Conservation (phyloP, 2,888 invertebrate genomes). For the Pasiphila rectangulata region DNA sequence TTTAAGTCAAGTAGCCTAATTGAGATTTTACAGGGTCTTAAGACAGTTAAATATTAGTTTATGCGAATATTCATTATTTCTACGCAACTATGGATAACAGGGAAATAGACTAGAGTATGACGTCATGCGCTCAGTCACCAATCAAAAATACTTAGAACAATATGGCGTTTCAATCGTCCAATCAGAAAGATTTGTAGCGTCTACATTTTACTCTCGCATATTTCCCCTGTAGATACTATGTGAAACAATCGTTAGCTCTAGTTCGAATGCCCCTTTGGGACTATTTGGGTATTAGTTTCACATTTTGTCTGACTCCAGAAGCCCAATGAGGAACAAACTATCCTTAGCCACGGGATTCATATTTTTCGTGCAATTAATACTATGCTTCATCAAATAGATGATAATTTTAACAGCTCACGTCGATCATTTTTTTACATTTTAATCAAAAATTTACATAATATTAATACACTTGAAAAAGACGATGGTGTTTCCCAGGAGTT, state of each 20-base stretch:
- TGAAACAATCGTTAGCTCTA: neutral
- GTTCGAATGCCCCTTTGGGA: neutral
- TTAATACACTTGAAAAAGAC: too few species aligned
- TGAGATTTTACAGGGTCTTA: conserved; percentile 20
- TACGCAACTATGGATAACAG: conserved; percentile 2
- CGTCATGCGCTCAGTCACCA: neutral
- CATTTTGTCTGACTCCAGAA: neutral
- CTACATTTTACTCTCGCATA: neutral
- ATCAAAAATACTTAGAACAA: neutral
- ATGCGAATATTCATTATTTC: conserved; percentile 5
- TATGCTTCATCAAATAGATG: too few species aligned
- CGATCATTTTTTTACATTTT: too few species aligned
- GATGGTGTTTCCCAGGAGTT: too few species aligned
- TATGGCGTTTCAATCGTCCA: conserved; percentile 5
- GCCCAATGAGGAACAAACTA: neutral
- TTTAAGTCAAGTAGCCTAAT: neutral
- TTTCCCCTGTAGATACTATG: neutral
- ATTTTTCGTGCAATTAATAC: too few species aligned
- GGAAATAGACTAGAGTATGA: neutral
- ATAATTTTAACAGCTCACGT: too few species aligned
- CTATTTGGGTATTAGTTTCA: neutral
- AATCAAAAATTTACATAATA: too few species aligned
- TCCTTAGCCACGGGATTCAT: neutral
- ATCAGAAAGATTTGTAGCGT: neutral
- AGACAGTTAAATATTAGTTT: conserved; percentile 19